Conservation (phyloP, 2,797 vertebrate species). For the Myotis daubentonii region DNA sequence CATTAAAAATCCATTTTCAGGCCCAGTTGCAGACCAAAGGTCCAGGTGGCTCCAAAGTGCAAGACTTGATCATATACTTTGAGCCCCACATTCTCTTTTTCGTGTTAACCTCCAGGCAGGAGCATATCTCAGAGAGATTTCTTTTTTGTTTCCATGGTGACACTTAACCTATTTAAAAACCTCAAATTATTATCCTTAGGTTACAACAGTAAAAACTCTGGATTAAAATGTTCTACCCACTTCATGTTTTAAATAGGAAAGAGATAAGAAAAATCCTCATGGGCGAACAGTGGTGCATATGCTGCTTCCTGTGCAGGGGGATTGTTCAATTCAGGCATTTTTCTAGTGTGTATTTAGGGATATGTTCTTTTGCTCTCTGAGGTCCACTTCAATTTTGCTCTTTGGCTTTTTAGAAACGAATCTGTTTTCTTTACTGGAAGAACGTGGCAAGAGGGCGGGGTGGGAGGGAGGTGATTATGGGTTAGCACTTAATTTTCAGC, state of each 20-base stretch:
- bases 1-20: neutral
- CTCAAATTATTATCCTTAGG: slow-evolving; percentile 73
- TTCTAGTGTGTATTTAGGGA: neutral
- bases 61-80: neutral
- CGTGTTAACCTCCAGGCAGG: slow-evolving; percentile 33
- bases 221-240: slow-evolving; percentile 64
- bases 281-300: neutral
- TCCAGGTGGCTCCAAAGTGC: neutral
- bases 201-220: slow-evolving; percentile 66
- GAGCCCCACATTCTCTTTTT: neutral
- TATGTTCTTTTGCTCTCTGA: neutral
- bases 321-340: neutral
- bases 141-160: slow-evolving; percentile 74
- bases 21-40: neutral
- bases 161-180: slow-evolving; percentile 68
- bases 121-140: slow-evolving; percentile 46
- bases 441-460: neutral
- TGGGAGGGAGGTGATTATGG: neutral
- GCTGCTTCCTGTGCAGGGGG: neutral
- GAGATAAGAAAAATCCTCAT: slow-evolving; percentile 8
- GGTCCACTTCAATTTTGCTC: neutral
- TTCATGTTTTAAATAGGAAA: slow-evolving; percentile 55
- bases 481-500: neutral
- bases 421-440: slow-evolving; percentile 18
- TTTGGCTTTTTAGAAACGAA: slow-evolving; percentile 38